Base-by-base conservation (phyloP, 2,113 vertebrate species). In the Chlorodrepanis virens region DNA sequence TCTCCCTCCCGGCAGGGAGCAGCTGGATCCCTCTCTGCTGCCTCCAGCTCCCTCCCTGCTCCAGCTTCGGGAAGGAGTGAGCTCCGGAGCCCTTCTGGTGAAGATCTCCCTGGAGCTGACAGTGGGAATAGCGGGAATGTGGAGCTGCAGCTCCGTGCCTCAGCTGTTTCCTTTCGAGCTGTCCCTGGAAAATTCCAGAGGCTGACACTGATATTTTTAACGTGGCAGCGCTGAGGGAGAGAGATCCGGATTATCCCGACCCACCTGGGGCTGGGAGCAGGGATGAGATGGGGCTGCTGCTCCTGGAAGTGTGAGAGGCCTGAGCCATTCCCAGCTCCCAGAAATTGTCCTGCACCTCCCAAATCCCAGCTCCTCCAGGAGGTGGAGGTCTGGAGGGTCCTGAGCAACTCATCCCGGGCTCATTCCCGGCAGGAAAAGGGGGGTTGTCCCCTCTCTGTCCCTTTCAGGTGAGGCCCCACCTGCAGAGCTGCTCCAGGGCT, bases 131-230 rank as follows among this genome's bases (percentile, higher is more conserved):
- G 82, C 90, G 90, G 96, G 94, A 82, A 90, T 95, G 97, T 70
- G 65, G 96, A 75, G 88, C 82, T 88, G 63, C 78, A 94, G 97
- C 96, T 91, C 96, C 77, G 96, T 85, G 97, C 59, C 94, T 98
- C 98, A 97, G 98, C 98, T 98, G 98, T 97, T 97, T 96, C 97
- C 94, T 97, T 95, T 97, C 84, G 94, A 95, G 90, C 96, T 97
- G 97, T 97, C 98, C 95, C 95, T 92, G 97, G 96, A 76, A 96
- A 96, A 96, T 97, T 96, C 95, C 96, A 92, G 96, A 83, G 96
- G 93, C 96, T 92, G 95, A 67, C 89, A 76, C 91, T 91, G 96
- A 95, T 98, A 97, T 98, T 98, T 98, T 98, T 97, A 98, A 98
- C 87, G n/a, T 71, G 50, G 91, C 53, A 3, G 61, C 78, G 76